Evolutionary conservation across 2,888 invertebrate genomes (phyloP).

Genomic region (Polyploca ridens): DNA sequence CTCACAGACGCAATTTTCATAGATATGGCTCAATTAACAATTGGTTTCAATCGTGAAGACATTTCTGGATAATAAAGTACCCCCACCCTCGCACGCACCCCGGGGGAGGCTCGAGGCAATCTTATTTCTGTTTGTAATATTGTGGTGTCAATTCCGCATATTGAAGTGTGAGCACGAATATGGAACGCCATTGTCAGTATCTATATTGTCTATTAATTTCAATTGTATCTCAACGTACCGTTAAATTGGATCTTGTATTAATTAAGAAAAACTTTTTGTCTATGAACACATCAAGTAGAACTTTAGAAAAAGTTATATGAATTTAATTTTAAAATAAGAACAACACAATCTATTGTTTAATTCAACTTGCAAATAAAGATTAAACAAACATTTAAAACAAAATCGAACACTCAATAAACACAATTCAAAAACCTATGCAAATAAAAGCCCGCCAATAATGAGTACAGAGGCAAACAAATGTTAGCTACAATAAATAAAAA

Average conservation of each 20-base stretch:
- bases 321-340: not conserved
- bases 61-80: constrained; percentile 80
- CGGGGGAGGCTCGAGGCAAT: constrained; percentile 72
- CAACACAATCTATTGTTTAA: constrained; percentile 7
- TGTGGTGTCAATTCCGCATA: constrained; percentile 84
- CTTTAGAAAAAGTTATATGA: not conserved
- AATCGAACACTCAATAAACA: constrained; percentile 44
- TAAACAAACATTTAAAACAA: constrained; percentile 42
- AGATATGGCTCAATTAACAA: constrained; percentile 85
- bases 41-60: constrained; percentile 84
- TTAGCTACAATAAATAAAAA: constrained; percentile 52
- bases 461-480: constrained; percentile 65
- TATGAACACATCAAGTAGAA: not conserved
- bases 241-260: constrained; percentile 48
- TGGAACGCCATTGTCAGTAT: constrained; percentile 65
- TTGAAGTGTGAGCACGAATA: constrained; percentile 78
- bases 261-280: constrained; percentile 16
- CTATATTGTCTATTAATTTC: constrained; percentile 73
- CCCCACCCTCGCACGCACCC: constrained; percentile 51
- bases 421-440: constrained; percentile 40
- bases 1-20: constrained; percentile 81
- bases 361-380: not conserved
- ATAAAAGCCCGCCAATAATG: constrained; percentile 29
- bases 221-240: constrained; percentile 55
- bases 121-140: constrained; percentile 84